A percentile compares a stretch with the other conserved stretches of the same genome.
These are phyloP conservation scores for Porites rus DNA, from an alignment of 92 coral and sea anemone species.

Conservation along the genomic window DNA sequence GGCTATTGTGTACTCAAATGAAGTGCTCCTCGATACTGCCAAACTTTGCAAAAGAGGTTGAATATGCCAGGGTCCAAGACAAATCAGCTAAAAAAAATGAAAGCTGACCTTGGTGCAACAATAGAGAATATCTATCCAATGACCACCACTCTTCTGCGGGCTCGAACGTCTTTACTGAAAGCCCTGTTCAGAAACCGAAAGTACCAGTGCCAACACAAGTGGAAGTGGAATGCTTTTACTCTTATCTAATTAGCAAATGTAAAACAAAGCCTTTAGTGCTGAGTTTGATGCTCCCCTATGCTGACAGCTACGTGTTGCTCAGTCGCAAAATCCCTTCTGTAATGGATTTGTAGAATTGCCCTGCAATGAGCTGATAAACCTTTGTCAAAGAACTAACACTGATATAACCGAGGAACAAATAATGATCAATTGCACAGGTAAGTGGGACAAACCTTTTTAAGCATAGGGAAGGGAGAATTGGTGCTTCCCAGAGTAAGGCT, in stretches of 20 bases:
- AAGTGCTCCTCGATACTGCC: slow-evolving; percentile 51
- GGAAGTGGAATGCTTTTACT: slow-evolving; percentile 51
- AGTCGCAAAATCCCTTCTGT: slow-evolving; percentile 48
- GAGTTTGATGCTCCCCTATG: slow-evolving; percentile 51
- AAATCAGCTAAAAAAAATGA: slow-evolving; percentile 51
- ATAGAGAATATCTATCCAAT: slow-evolving; percentile 31
- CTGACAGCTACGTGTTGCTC: slow-evolving; percentile 33
- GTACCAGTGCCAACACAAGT: slow-evolving; percentile 1
- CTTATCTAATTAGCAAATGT: slow-evolving; percentile 44
- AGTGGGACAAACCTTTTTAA: slow-evolving; percentile 46
- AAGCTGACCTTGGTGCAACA: slow-evolving; percentile 34
- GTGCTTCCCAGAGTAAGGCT: slow-evolving; percentile 54
- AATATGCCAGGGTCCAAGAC: slow-evolving; percentile 42
- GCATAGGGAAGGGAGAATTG: slow-evolving; percentile 66
- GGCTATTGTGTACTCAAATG: slow-evolving; percentile 24
- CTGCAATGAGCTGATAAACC: slow-evolving; percentile 39
- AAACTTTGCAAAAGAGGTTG: slow-evolving; percentile 24
- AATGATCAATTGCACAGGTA: slow-evolving; percentile 33
- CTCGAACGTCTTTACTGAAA: slow-evolving; percentile 22
- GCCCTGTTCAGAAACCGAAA: slow-evolving; percentile 21
- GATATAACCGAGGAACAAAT: slow-evolving; percentile 44
- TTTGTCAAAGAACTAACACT: slow-evolving; percentile 17
- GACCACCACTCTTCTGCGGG: slow-evolving; percentile 15
- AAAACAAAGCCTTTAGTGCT: slow-evolving; percentile 64
- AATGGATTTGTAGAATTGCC: slow-evolving; percentile 44